Evolutionary conservation across 2,888 invertebrate species (phyloP).

Genomic region (Lithophane socia): DNA sequence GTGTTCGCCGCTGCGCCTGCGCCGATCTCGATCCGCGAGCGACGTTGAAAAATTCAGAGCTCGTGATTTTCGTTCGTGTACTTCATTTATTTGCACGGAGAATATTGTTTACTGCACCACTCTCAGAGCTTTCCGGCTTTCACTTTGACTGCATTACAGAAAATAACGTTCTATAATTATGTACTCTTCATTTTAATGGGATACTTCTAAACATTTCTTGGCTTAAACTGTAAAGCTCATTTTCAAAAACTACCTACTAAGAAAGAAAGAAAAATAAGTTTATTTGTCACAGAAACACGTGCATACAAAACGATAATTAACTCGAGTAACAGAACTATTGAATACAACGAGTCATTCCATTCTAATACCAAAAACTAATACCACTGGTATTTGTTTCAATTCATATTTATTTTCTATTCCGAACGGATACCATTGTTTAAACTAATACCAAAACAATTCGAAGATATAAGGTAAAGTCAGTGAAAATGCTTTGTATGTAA

Average conservation of each 20-base stretch:
- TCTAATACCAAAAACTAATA: no score
- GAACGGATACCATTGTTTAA: no score
- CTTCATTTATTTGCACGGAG: conserved; percentile 84
- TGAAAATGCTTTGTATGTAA: no score
- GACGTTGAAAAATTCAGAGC: conserved; percentile 88
- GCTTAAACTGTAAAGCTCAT: neutral
- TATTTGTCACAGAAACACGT: no score
- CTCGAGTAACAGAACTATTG: no score
- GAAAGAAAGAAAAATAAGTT: no score
- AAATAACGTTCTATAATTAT: conserved; percentile 53
- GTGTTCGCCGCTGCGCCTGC: conserved; percentile 81
- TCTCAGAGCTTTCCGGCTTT: conserved; percentile 77
- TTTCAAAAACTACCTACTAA: neutral
- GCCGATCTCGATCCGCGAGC: conserved; percentile 80
- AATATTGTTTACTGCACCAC: conserved; percentile 82
- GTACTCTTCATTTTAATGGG: conserved; percentile 18
- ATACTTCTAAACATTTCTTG: conserved; percentile 22
- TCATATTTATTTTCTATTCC: no score
- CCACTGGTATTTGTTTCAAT: no score
- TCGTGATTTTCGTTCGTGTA: conserved; percentile 89
- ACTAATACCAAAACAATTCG: no score
- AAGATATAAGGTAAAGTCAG: no score
- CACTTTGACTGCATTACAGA: conserved; percentile 73
- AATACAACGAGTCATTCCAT: no score
- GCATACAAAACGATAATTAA: no score